These are phyloP conservation scores for Brachionus koreanus DNA, from an alignment of 1,140 invertebrate genomes.

Conservation along the genomic window DNA sequence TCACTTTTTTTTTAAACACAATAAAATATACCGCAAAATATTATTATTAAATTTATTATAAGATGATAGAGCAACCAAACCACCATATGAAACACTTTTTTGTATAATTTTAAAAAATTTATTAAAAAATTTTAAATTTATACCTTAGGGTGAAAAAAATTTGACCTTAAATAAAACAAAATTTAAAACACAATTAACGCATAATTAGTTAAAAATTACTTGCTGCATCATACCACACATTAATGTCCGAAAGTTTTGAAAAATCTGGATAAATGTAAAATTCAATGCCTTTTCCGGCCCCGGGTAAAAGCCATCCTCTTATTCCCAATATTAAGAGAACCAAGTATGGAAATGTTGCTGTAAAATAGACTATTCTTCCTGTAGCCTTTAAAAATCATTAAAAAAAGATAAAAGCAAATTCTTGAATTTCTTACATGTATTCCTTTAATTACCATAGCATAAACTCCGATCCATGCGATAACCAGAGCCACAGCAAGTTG, in stretches of 20 bases:
- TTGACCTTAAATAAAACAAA: background rate
- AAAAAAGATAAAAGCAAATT: background rate
- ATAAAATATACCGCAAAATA: slow-evolving; percentile 47
- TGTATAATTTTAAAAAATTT: background rate
- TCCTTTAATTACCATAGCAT: slow-evolving; percentile 44
- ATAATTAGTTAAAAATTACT: slow-evolving; percentile 69
- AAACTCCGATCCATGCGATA: slow-evolving; percentile 46
- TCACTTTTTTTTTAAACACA: background rate
- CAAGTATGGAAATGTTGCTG: slow-evolving; percentile 91
- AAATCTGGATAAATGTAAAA: slow-evolving; percentile 91
- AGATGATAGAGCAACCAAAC: slow-evolving; percentile 73
- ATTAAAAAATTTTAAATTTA: background rate
- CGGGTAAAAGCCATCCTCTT: slow-evolving; percentile 84
- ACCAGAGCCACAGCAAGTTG: slow-evolving; percentile 41
- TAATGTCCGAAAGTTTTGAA: slow-evolving; percentile 74
- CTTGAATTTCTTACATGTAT: slow-evolving; percentile 70
- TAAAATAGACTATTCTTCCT: slow-evolving; percentile 81
- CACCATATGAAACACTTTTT: slow-evolving; percentile 62
- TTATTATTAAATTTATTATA: slow-evolving; percentile 72
- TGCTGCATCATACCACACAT: slow-evolving; percentile 67
- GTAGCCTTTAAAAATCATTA: slow-evolving; percentile 64
- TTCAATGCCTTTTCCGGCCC: slow-evolving; percentile 81
- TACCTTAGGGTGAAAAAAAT: slow-evolving; percentile 43
- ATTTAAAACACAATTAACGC: background rate
- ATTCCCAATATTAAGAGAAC: slow-evolving; percentile 86